Base-by-base conservation (phyloP, 2,888 invertebrate genomes). In the Pyrochroa serraticornis region DNA sequence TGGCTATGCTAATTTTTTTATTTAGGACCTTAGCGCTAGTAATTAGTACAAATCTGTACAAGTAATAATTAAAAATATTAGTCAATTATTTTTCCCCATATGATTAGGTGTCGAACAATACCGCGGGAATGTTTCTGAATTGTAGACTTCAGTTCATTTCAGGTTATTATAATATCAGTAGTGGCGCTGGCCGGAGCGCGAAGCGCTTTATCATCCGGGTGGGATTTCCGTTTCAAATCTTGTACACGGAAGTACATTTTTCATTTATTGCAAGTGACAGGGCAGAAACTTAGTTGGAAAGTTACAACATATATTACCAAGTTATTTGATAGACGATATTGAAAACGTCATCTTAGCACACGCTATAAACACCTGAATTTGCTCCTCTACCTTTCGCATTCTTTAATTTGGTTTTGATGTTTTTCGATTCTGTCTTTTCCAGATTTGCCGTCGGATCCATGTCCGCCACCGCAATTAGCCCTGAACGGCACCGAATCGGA, bases 401-500 rank as follows among this genome's bases (percentile, higher is more conserved):
- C 12, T 42, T 36, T 37, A 8, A 8, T 30, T n/a, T 14, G 7
- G 14, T 13, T 43, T 36, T 58, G 47, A 41, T 45, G 7, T 14
- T n/a, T 5, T 41, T 6, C 14, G n/a, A 14, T 30, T 22, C 9
- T 10, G 12, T 41, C 30, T 46, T 39, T 67, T 66, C 8, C 66
- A 77, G 77, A 77, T 64, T 64, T 74, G 45, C 69, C 75, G n/a
- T 74, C 77, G 7, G 77, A 76, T 53, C 76, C 79, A 22, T 82
- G 82, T 65, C 73, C 78, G 7, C 78, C 80, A 3, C 81, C 82
- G 2, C 75, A 75, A 53, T 68, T 81, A 62, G 75, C 79, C 7
- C 68, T 81, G 49, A 80, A 81, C 64, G 81, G 81, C 7, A 75
- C 77, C n/a, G 73, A 77, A 65, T 78, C 77, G 2, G 78, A 77